Conservation (phyloP, 2,888 invertebrate species). For the Campoplex capitator region DNA sequence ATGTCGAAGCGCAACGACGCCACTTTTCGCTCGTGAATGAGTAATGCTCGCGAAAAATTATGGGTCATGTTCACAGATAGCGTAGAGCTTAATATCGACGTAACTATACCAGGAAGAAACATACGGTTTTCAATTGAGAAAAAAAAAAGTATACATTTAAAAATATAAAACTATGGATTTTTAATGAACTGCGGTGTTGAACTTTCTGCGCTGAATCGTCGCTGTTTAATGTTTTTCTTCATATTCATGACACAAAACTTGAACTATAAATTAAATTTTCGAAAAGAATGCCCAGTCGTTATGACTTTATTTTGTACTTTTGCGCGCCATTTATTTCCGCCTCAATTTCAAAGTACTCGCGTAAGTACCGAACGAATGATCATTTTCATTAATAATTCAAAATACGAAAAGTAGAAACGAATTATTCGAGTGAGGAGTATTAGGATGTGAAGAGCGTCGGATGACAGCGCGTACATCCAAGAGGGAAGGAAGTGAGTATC, state of each 20-base stretch:
- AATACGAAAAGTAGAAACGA: conserved; percentile 35
- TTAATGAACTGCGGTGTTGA: background rate
- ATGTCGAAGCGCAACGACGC: conserved; percentile 20
- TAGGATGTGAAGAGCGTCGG: conserved; percentile 71
- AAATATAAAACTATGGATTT: conserved; percentile 7
- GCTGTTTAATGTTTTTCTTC: background rate
- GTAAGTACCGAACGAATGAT: background rate
- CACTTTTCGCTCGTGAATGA: background rate
- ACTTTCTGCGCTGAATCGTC: background rate
- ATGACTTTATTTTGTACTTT: background rate
- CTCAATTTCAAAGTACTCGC: background rate
- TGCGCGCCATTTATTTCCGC: background rate
- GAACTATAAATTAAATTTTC: background rate
- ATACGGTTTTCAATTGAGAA: background rate
- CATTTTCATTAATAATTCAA: conserved; percentile 13
- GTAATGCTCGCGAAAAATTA: conserved; percentile 5
- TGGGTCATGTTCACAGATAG: conserved; percentile 31
- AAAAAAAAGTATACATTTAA: background rate
- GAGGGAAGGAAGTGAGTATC: conserved; percentile 82
- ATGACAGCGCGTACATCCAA: conserved; percentile 72
- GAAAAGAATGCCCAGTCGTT: background rate
- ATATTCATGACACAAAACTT: background rate
- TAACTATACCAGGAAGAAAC: background rate
- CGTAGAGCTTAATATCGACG: background rate
- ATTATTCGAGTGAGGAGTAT: conserved; percentile 29